Conservation (phyloP, 2,888 invertebrate genomes). For the Encarsia formosa region DNA sequence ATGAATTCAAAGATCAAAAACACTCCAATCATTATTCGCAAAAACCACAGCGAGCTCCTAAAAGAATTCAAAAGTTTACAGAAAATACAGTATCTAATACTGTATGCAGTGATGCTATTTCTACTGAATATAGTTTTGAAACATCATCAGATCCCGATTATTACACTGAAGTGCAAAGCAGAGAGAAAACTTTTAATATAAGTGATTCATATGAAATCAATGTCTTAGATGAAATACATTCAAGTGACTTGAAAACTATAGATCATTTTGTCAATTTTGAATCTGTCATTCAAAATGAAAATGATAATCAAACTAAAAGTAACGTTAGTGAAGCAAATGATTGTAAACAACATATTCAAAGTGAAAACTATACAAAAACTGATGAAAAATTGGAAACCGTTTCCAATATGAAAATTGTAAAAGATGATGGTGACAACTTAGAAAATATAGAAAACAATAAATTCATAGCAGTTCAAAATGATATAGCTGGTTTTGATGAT, state of each 20-base stretch:
- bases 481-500: no score
- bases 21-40: constrained; percentile 24
- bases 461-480: background rate
- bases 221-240: background rate
- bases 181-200: background rate
- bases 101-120: constrained; percentile 14
- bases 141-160: constrained; percentile 4
- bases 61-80: constrained; percentile 19
- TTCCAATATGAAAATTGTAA: no score
- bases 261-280: background rate
- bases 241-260: background rate
- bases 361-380: constrained; percentile 3
- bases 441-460: background rate
- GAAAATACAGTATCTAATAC: constrained; percentile 6
- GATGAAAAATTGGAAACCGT: background rate
- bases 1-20: constrained; percentile 19
- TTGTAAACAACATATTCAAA: constrained; percentile 8
- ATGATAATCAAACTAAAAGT: background rate
- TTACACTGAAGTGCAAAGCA: background rate
- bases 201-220: background rate
- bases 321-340: no score
- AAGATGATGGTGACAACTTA: background rate
- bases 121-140: constrained; percentile 18
- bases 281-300: background rate
- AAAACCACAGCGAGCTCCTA: constrained; percentile 32